Base-by-base conservation (phyloP, 1,140 invertebrate genomes). In the Thaumatotibia leucotreta region DNA sequence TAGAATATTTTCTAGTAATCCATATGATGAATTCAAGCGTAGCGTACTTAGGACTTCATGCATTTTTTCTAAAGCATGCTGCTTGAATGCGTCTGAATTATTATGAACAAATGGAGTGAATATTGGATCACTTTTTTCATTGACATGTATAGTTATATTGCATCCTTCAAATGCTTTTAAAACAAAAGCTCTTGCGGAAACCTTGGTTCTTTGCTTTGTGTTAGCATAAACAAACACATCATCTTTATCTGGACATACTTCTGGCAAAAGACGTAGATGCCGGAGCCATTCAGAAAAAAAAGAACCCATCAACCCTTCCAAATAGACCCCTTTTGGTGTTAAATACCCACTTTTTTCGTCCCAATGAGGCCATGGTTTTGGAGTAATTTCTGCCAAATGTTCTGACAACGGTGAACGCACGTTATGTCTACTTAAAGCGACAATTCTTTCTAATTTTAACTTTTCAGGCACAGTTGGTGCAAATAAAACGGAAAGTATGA, bases 361-460 rank as follows among this genome's bases (percentile, higher is more conserved):
- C 83, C 83, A 85, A 50, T 65, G 61, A 6, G 79, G 75, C 68
- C 76, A 83, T 14, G 69, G n/a, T 17, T 77, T 63, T 22, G 76
- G 72, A 0, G 76, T 75, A 4, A 76, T 63, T n/a, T 70, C 54
- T 23, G 75, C 63, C 54, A 86, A 70, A 68, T 80, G 74, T 33
- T 72, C 64, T 2, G 72, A 71, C 22, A 87, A 74, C 31, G 87
- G 87, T 4, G 82, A 75, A n/a, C 87, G 72, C 17, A 89, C 69
- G 67, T 88, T 88, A 76, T 89, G 87, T 22, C 87, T 74, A 32
- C 84, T 82, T 61, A 89, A 68, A 61, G 84, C 75, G 5, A 86
- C 61, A n/a, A 89, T 80, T 78, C 85, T 76, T 73, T 79, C 71
- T 20, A 89, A 68, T 54, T 74, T 72, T 5, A 77, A 73, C 58